Evolutionary conservation across 2,888 invertebrate genomes (phyloP), one percentile per base, ranked within the genome.

Genomic region (Adineta ricciae): DNA sequence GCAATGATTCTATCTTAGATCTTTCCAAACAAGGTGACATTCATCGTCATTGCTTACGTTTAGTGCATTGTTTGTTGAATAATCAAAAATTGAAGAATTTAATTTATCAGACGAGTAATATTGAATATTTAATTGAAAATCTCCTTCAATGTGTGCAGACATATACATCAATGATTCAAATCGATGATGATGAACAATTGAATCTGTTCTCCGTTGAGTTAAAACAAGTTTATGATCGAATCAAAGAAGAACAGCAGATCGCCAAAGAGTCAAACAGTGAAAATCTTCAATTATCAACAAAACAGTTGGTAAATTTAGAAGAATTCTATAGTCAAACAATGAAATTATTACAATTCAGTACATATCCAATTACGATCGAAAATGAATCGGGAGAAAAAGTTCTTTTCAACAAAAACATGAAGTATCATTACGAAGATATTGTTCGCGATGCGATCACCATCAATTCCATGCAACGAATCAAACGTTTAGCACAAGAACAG

Each of bases 1-100:
- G 96, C 88, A 97, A 97, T 89, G 97, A 97, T 91, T 97, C 96
- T 92, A 96, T 96, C 87, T 91, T 97, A 90, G 96, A 97, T 91
- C 96, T 97, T 94, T 95, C 96, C n/a, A 93, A 96, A 32, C 96
- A 96, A 92, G 64, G 64, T 64, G 64, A 64, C 32, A 64, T 64
- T 19, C 64, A 64, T 64, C 64, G 64, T 5, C 19, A 64, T 64
- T 64, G 64, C 32, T 64, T 64, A 64, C 64, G 64, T 64, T 64
- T 64, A 64, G 36, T 64, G 4, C 14, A 36, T 64, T 64, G 64
- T 64, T 64, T 64, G 32, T 64, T 64, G 32, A 32, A 64, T 36
- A 64, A 64, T 64, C 16, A 64, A 2, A 64, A 32, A 64, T 36
- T 36, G 32, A 64, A 64, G 32, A 36, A 32, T 64, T 32, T 36